A percentile compares a stretch with the other conserved stretches of the same genome.
These are phyloP conservation scores for Lichenostomus cassidix DNA, from an alignment of 2,113 vertebrate species.

Conservation along the genomic window DNA sequence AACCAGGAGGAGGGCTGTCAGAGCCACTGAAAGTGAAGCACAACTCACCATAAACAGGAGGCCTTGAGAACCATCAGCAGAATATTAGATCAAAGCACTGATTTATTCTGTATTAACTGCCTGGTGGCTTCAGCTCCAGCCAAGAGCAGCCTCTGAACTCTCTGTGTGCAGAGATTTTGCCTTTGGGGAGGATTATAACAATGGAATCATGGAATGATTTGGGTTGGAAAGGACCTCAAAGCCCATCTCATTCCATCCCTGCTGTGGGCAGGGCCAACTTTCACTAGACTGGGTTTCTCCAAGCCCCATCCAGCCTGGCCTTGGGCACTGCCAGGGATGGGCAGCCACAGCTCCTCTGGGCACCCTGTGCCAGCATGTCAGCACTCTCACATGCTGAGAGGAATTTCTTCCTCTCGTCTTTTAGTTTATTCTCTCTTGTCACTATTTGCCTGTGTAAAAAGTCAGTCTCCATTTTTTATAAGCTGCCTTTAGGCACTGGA, in stretches of 20 bases:
- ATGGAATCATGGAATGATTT: background rate
- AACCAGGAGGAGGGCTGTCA: background rate
- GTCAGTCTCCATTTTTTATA: background rate
- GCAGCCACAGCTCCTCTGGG: background rate
- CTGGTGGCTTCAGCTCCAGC: background rate
- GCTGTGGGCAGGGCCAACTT: background rate
- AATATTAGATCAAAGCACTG: background rate
- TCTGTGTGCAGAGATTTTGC: too few species aligned
- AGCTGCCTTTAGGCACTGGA: fast-evolving
- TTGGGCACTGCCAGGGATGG: background rate
- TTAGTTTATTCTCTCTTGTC: background rate
- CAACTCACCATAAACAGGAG: background rate
- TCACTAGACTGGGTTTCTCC: background rate
- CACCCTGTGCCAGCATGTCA: background rate
- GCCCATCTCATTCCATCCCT: background rate
- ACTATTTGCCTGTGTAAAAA: background rate
- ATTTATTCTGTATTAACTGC: background rate
- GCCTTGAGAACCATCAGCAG: background rate
- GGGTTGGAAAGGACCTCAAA: background rate
- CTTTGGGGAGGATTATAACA: background rate
- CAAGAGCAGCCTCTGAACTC: background rate
- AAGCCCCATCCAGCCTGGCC: background rate
- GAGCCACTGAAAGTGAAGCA: background rate
- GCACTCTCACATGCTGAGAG: too few species aligned
- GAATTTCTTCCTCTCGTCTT: background rate